phyloP scores from a whole-genome alignment of 2,888 invertebrate species.

The Drepanosiphum platanoidis region DNA sequence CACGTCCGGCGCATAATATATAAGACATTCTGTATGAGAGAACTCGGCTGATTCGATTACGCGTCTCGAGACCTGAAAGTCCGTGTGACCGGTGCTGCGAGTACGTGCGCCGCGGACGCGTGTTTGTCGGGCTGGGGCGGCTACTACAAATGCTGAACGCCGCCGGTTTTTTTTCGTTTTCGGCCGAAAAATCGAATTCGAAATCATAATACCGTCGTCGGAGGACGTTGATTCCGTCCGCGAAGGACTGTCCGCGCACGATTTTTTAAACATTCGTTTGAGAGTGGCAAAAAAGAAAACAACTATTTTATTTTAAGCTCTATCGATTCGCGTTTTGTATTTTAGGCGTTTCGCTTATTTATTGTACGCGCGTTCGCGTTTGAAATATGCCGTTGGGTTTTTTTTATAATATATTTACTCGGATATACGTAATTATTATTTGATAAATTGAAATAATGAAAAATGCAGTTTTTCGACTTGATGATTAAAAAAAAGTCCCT shows the following conservation, averaged over 20 bases:
- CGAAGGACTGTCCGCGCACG: too few relatives aligned
- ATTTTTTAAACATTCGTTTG: background rate
- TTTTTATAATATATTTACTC: background rate
- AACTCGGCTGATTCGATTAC: constrained; percentile 58
- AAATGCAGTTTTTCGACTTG: background rate
- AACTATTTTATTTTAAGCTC: background rate
- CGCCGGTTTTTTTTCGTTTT: background rate
- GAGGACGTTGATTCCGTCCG: too few relatives aligned
- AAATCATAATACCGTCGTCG: background rate
- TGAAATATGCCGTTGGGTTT: background rate
- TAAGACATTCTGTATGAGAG: constrained; percentile 2
- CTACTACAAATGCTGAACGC: constrained; percentile 30
- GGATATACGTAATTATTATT: background rate
- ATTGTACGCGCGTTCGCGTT: background rate
- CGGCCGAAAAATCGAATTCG: background rate
- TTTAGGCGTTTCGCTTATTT: too few relatives aligned
- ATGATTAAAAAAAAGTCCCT: constrained; percentile 9
- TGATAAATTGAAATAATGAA: background rate
- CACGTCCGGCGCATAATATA: constrained; percentile 46
- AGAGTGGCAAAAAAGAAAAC: background rate
- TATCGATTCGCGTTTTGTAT: background rate
- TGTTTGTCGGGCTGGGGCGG: background rate
- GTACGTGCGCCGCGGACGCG: background rate
- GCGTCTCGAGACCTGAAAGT: background rate
- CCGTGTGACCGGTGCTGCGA: background rate